Evolutionary conservation across 2,888 invertebrate species (phyloP).

Genomic region (Ariolimax columbianus): DNA sequence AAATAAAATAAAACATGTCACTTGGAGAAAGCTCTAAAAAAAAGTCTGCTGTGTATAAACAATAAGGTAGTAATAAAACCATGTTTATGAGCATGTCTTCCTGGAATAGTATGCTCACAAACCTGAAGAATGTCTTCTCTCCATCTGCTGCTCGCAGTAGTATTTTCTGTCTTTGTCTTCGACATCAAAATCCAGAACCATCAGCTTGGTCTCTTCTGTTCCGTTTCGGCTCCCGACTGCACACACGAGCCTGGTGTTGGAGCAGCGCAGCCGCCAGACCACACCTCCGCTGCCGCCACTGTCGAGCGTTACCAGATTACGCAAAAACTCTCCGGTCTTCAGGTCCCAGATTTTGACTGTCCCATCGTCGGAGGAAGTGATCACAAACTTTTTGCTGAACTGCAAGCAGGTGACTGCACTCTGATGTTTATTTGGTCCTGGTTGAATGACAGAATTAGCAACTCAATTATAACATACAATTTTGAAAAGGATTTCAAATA

Average conservation of each 20-base stretch:
- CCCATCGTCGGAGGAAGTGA: constrained; percentile 99
- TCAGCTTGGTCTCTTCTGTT: constrained; percentile 98
- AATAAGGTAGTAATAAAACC: background rate
- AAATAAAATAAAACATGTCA: background rate
- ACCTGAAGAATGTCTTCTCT: constrained; percentile 39
- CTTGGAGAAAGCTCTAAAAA: background rate
- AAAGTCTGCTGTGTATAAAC: background rate
- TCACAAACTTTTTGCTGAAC: constrained; percentile 95
- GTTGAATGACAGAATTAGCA: constrained; percentile 48
- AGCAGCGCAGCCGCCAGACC: constrained; percentile 97
- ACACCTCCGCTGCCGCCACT: constrained; percentile 98
- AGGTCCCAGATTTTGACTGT: constrained; percentile 99
- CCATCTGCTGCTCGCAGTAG: constrained; percentile 48
- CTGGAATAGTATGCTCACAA: background rate
- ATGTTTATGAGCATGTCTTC: background rate
- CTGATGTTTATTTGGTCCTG: constrained; percentile 96
- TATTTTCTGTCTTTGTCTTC: constrained; percentile 70
- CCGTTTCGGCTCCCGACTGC: constrained; percentile 99
- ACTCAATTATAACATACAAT: no score
- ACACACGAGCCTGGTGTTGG: constrained; percentile 96
- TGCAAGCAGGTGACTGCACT: constrained; percentile 99
- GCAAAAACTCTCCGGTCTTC: constrained; percentile 93
- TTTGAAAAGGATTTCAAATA: no score
- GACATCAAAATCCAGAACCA: constrained; percentile 97
- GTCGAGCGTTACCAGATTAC: constrained; percentile 94